phyloP scores from a whole-genome alignment of 2,888 invertebrate species.

The Napeogenes sylphis region DNA sequence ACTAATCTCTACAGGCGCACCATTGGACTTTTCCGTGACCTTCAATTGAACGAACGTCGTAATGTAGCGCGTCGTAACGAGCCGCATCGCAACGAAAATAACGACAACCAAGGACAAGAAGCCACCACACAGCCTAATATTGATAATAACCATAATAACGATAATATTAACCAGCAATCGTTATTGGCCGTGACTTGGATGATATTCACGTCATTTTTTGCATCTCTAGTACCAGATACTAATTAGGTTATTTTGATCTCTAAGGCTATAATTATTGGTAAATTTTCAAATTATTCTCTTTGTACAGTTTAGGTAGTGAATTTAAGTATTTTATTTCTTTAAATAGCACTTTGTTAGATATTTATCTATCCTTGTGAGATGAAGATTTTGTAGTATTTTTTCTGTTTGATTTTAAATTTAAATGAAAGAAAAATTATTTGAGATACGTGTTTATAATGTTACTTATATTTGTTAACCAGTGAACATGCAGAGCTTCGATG shows the following conservation, averaged over 20 bases:
- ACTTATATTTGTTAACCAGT: no score
- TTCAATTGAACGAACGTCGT: conserved; percentile 51
- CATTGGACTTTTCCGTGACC: conserved; percentile 85
- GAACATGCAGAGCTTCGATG: no score
- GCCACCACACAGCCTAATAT: conserved; percentile 1
- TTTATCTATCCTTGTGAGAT: neutral
- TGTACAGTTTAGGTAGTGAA: neutral
- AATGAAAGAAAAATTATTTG: no score
- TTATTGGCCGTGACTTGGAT: conserved; percentile 89
- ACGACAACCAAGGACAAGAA: conserved; percentile 20
- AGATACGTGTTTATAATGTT: no score
- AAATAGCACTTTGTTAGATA: neutral
- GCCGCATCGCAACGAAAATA: conserved; percentile 20
- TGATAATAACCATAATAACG: conserved; percentile 22
- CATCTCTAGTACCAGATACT: conserved; percentile 94
- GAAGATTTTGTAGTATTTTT: neutral
- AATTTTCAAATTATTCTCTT: conserved; percentile 9
- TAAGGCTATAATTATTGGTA: conserved; percentile 22
- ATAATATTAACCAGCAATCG: conserved; percentile 51
- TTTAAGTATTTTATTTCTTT: neutral
- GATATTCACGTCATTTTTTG: conserved; percentile 94
- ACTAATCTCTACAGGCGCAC: conserved; percentile 78
- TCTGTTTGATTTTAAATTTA: no score
- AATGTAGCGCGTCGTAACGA: conserved; percentile 22
- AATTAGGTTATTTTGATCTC: conserved; percentile 48